Evolutionary conservation across 1,140 invertebrate genomes (phyloP), one percentile per base, ranked within the genome.

Genomic region (Araneus ventricosus): DNA sequence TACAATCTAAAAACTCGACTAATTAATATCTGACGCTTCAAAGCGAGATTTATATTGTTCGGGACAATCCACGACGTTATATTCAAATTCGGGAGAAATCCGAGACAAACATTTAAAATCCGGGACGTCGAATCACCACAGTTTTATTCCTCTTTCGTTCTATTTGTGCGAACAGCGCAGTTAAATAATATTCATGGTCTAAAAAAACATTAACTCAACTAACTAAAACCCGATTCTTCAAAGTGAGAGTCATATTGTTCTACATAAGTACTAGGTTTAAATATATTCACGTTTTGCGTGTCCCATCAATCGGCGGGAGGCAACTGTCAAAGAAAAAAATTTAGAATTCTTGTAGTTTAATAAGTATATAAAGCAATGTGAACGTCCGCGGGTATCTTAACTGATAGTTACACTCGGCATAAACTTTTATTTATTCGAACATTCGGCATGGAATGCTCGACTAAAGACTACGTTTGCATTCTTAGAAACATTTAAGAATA

Each of bases 401-500:
- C 10, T 37, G 70, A 75, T 75, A 75, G 70, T 75, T 75, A 10
- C 70, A 30, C 10, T 75, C 70, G 27, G 63, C 3, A n/a, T 30
- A 34, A 37, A 75, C 70, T 75, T 75, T 34, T 75, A 75, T 75
- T 75, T 75, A 75, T 37, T 37, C 70, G 34, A 75, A 75, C 70
- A 75, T 75, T 75, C 70, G 27, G 30, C 70, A 75, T 75, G 70
- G 70, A 75, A 75, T 75, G 30, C 30, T 75, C 10, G 34, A 30
- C 34, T 75, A 75, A 75, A 75, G 70, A 75, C 70, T 75, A 75
- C 70, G 70, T 75, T 75, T 75, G 30, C 37, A 37, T 75, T 75
- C 70, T 75, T 75, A 37, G 70, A 75, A 75, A 37, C 70, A 75
- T 75, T 75, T 75, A 75, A 75, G 70, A 75, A 75, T 75, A 75